These are phyloP conservation scores for Lamellibrachia luymesi DNA, from an alignment of 1,140 invertebrate species.

Conservation along the genomic window DNA sequence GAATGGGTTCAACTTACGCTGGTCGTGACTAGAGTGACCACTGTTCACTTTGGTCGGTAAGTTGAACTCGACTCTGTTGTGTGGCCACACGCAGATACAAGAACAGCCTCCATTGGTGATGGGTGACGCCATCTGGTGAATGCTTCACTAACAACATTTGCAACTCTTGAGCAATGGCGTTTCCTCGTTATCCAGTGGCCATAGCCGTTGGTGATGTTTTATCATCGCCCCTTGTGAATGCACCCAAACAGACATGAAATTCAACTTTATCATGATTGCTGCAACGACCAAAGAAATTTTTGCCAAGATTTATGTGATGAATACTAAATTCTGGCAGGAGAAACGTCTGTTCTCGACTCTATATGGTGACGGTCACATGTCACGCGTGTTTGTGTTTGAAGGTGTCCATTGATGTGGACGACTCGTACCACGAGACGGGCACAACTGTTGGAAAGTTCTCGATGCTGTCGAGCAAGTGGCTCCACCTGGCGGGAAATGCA, in stretches of 20 bases:
- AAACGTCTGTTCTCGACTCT: too few species aligned
- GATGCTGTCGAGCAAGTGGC: conserved; percentile 79
- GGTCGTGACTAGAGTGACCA: too few species aligned
- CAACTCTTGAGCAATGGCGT: neutral
- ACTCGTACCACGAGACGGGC: conserved; percentile 85
- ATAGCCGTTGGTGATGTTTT: neutral
- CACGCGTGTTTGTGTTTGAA: conserved; percentile 56
- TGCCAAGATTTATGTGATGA: neutral
- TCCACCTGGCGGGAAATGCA: conserved; percentile 86
- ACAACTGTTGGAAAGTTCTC: conserved; percentile 89
- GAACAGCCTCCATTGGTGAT: neutral
- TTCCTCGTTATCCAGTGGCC: neutral
- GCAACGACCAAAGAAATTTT: neutral
- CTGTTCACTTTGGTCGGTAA: too few species aligned
- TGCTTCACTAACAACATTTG: neutral
- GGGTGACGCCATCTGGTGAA: neutral
- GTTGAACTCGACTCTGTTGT: too few species aligned
- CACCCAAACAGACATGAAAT: too few species aligned
- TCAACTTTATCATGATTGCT: too few species aligned
- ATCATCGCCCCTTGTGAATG: too few species aligned
- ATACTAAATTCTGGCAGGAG: too few species aligned
- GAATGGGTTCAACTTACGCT: too few species aligned
- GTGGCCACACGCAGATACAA: too few species aligned
- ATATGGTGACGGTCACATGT: too few species aligned
- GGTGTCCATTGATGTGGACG: conserved; percentile 88